Evolutionary conservation across 2,797 vertebrate genomes (phyloP).

Genomic region (Lutjanus campechanus): DNA sequence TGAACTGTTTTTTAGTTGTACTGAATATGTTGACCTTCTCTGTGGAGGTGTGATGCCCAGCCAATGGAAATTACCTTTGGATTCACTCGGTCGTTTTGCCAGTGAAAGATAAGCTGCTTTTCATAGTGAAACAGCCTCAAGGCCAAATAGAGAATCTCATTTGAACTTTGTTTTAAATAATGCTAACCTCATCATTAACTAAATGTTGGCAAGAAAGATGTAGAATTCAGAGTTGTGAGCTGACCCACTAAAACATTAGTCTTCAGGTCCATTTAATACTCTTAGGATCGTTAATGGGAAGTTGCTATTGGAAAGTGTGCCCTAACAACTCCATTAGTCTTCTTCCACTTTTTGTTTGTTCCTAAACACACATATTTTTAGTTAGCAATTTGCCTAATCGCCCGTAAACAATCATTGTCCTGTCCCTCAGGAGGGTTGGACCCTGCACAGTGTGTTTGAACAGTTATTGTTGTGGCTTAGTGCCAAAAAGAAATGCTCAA

Average conservation of each 20-base stretch:
- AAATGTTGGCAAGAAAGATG: slow-evolving; percentile 41
- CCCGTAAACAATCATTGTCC: slow-evolving; percentile 64
- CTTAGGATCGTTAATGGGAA: slow-evolving; percentile 58
- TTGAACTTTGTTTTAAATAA: slow-evolving; percentile 65
- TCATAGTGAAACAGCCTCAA: slow-evolving; percentile 3
- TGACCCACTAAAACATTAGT: slow-evolving; percentile 57
- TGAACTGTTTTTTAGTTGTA: background rate
- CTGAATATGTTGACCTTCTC: slow-evolving; percentile 42
- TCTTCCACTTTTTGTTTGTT: slow-evolving; percentile 61
- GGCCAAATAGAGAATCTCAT: slow-evolving; percentile 34
- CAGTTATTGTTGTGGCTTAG: slow-evolving; percentile 56
- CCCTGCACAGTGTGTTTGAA: slow-evolving; percentile 39
- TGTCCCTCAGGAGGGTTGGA: slow-evolving; percentile 63
- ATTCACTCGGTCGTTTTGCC: slow-evolving; percentile 15
- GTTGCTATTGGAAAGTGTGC: slow-evolving; percentile 48
- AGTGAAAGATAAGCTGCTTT: slow-evolving; percentile 27
- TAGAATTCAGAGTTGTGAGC: slow-evolving; percentile 24
- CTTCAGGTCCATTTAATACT: slow-evolving; percentile 59
- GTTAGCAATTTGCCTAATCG: slow-evolving; percentile 70
- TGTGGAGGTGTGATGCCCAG: background rate
- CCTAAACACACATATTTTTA: slow-evolving; percentile 72
- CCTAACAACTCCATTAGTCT: slow-evolving; percentile 69
- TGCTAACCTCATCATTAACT: slow-evolving; percentile 55
- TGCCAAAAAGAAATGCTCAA: slow-evolving; percentile 65
- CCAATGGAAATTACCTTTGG: slow-evolving; percentile 25